A percentile compares a stretch with the other conserved stretches of the same genome.
phyloP scores from a whole-genome alignment of 1,140 invertebrate species.

The Propsilocerus akamusi region DNA sequence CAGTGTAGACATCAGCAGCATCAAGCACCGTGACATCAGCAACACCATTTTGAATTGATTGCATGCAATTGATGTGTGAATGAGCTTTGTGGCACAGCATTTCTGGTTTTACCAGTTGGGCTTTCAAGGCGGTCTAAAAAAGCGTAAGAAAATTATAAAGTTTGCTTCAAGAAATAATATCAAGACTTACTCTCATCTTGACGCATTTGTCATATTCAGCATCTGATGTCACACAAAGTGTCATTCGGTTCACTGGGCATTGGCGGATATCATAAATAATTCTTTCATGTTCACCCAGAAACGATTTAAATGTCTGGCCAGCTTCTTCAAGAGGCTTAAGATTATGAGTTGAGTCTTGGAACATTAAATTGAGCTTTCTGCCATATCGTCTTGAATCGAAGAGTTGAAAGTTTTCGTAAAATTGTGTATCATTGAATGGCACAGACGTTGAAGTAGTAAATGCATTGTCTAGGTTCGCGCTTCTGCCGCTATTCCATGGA shows the following conservation, averaged over 20 bases:
- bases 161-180: neutral
- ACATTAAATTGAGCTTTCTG: conserved; percentile 40
- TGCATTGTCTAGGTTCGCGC: neutral
- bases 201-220: conserved; percentile 81
- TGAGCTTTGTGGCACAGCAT: conserved; percentile 70
- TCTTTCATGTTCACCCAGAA: conserved; percentile 38
- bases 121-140: conserved; percentile 61
- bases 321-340: conserved; percentile 37
- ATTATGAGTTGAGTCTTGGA: conserved; percentile 50
- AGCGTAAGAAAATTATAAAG: conserved; percentile 6
- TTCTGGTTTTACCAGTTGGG: conserved; percentile 72
- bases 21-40: conserved; percentile 84
- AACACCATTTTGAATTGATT: conserved; percentile 48
- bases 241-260: conserved; percentile 63
- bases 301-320: conserved; percentile 40
- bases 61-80: conserved; percentile 82
- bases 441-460: conserved; percentile 5
- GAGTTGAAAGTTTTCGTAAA: conserved; percentile 40
- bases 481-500: neutral
- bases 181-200: conserved; percentile 66
- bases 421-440: conserved; percentile 12
- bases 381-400: conserved; percentile 55
- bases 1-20: conserved; percentile 86
- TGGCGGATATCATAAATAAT: conserved; percentile 51
- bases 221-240: conserved; percentile 78